These are phyloP conservation scores for Andrena haemorrhoa DNA, from an alignment of 2,888 invertebrate species.

Conservation along the genomic window DNA sequence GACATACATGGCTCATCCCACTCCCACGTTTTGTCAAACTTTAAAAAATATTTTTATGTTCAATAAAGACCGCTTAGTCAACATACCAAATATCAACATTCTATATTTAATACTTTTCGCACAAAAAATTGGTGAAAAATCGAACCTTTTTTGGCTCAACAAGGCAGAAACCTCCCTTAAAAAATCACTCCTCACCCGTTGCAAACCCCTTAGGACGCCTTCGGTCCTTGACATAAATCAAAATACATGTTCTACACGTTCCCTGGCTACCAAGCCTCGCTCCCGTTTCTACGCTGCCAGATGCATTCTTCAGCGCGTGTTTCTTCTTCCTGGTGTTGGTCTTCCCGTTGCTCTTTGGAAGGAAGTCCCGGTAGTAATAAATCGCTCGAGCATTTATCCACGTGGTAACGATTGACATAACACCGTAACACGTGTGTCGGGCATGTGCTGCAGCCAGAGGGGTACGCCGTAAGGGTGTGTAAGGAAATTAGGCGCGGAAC, in stretches of 20 bases:
- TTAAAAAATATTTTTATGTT: too few species aligned
- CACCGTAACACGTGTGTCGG: constrained; percentile 75
- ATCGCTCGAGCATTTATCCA: constrained; percentile 65
- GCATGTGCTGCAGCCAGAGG: constrained; percentile 60
- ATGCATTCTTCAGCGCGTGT: not conserved
- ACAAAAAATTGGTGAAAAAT: too few species aligned
- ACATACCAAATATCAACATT: too few species aligned
- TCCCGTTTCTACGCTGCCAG: not conserved
- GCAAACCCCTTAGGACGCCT: too few species aligned
- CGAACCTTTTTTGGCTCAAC: too few species aligned
- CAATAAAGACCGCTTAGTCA: too few species aligned
- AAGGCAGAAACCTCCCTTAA: too few species aligned
- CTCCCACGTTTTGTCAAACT: too few species aligned
- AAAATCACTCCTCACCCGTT: too few species aligned
- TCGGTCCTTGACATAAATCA: not conserved
- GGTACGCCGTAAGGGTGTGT: constrained; percentile 21
- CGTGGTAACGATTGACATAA: constrained; percentile 80
- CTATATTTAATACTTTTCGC: too few species aligned
- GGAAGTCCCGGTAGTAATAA: constrained; percentile 36
- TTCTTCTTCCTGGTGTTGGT: not conserved
- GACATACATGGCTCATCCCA: too few species aligned
- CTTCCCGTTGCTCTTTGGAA: constrained; percentile 11
- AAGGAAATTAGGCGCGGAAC: constrained; percentile 47
- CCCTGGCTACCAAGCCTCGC: not conserved
- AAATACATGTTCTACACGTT: not conserved